phyloP scores from a whole-genome alignment of 2,113 vertebrate genomes.

The Hippocampus comes region DNA sequence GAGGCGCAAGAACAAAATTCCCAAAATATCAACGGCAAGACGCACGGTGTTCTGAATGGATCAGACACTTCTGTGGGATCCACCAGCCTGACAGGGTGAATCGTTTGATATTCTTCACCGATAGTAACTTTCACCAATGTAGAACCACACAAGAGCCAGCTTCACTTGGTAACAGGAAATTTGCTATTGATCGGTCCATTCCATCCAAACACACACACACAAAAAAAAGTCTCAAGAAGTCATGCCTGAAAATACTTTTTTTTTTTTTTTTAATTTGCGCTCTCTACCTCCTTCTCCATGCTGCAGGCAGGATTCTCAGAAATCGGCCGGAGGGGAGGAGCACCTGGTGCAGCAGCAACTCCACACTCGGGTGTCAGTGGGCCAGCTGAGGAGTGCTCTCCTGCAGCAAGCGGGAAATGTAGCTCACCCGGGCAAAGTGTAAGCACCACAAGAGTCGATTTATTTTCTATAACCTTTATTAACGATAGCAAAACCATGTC shows the following conservation, averaged over 20 bases:
- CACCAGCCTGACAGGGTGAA: slow-evolving; percentile 61
- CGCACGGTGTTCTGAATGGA: slow-evolving; percentile 56
- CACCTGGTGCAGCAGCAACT: slow-evolving; percentile 50
- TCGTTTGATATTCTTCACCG: neutral
- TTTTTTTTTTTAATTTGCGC: slow-evolving; percentile 9
- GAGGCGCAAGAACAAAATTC: slow-evolving; percentile 19
- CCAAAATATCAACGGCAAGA: slow-evolving; percentile 46
- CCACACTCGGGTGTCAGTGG: slow-evolving; percentile 73
- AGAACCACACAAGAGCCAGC: neutral
- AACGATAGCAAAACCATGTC: neutral
- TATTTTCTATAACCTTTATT: neutral
- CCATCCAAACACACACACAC: too few relatives aligned
- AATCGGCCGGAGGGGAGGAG: slow-evolving; percentile 41
- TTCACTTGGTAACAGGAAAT: neutral
- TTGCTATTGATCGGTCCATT: neutral
- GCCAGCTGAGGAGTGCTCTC: slow-evolving; percentile 66
- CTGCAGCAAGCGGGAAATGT: slow-evolving; percentile 64
- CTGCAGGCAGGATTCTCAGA: slow-evolving; percentile 61
- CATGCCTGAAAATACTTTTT: neutral
- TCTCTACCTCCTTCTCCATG: slow-evolving; percentile 3
- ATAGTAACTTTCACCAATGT: neutral
- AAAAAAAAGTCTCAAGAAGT: too few relatives aligned
- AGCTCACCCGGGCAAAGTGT: slow-evolving; percentile 60
- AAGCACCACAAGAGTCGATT: slow-evolving; percentile 32
- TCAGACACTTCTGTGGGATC: slow-evolving; percentile 32